Evolutionary conservation across 92 coral and sea anemone genomes (phyloP), one percentile per base, ranked within the genome.

Genomic region (Bergia puertoricense): DNA sequence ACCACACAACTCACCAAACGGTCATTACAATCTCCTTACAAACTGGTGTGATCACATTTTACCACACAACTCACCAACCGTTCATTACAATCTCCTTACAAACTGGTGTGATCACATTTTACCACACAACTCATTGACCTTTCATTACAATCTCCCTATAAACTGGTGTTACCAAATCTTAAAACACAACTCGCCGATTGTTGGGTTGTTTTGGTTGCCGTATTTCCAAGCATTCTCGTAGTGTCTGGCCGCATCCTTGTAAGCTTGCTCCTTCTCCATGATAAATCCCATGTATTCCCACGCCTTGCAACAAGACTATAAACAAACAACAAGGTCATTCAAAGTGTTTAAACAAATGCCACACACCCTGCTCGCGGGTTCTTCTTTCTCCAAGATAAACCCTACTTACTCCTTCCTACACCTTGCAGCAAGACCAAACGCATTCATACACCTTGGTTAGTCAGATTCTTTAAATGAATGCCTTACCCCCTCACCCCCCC

Each of bases 201-300:
- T 96, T 10, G 99, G 99, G 88, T 97, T 97, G 88, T 93, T 97
- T 80, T 91, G 95, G 92, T 97, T 97, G 89, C 99, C 99, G 86
- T 91, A 93, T 68, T 92, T 95, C 99, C 98, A 97, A 56, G 99
- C 99, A 50, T 97, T 97, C 85, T 97, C 99, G 80, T 97, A 97
- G 75, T 97, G 93, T 50, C 89, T 95, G 69, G 99, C 99, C 37
- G 99, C 99, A 90, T 97, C 99, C 80, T 95, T 96, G 92, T 97
- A 97, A 22, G 99, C 98, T 82, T 97, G 99, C 83, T 97, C 99
- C 83, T 97, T 97, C 90, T 97, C 99, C 99, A 97, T 97, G 90
- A 97, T 95, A 80, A 95, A 97, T 20, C 99, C 99, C 98, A 97
- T 92, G 89, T 97, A 97, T 89, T 97, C 99, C 99, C 99, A 97